Percentiles rank a stretch among this genome's conserved stretches.
phyloP scores from a whole-genome alignment of 2,797 vertebrate genomes.

The Tauraco hartlaubi region DNA sequence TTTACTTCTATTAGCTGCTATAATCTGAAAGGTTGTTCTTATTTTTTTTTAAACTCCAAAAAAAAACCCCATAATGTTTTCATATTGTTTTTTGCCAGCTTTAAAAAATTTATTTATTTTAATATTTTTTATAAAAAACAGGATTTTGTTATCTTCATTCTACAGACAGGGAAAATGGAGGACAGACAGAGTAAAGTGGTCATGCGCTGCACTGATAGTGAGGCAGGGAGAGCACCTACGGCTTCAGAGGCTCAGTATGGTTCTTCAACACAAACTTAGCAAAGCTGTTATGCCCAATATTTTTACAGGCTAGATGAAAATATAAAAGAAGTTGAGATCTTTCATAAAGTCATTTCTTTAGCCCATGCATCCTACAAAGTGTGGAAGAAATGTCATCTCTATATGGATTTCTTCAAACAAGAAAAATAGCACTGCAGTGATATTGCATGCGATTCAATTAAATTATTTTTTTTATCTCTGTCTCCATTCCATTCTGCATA shows the following conservation, averaged over 20 bases:
- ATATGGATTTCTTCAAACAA: neutral
- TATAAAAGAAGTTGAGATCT: neutral
- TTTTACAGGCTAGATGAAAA: neutral
- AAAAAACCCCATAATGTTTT: neutral
- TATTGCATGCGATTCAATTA: accelerated
- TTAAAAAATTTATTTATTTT: neutral
- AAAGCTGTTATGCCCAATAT: neutral
- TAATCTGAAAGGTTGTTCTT: neutral
- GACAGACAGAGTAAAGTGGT: neutral
- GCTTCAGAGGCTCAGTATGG: neutral
- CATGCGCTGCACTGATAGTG: accelerated
- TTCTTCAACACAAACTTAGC: neutral
- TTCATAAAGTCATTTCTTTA: neutral
- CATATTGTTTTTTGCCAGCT: neutral
- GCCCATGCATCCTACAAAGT: neutral
- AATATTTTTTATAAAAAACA: neutral
- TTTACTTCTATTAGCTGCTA: neutral
- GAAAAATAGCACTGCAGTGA: neutral
- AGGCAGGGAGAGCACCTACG: neutral
- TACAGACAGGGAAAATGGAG: neutral
- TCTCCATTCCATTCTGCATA: neutral
- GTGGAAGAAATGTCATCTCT: neutral
- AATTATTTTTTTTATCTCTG: accelerated
- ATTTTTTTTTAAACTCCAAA: neutral
- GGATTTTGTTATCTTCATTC: neutral